Base-by-base conservation (phyloP, 1,140 invertebrate species). In the Laodelphax striatellus region DNA sequence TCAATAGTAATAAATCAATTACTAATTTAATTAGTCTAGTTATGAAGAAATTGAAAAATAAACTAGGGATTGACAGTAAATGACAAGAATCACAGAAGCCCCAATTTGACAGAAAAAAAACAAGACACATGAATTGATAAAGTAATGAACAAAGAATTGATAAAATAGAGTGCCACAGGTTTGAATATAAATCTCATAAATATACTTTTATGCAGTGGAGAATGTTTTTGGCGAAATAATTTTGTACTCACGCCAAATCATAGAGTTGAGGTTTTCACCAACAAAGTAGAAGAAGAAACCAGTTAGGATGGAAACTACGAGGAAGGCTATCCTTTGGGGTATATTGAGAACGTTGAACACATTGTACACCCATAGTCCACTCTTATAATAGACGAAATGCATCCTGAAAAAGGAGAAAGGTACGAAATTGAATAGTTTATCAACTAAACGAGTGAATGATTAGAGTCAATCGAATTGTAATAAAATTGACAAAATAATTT, bases 321-420 rank as follows among this genome's bases (percentile, higher is more conserved):
- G 86, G 73, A 94, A 94, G 1, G 83, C 67, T 52, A 84, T 76
- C 66, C 88, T 79, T 57, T 85, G 67, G 1, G 85, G 81, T 64
- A 81, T 76, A 62, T 83, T 82, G 14, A 95, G 70, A 0, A 92
- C 82, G 52, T 83, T 79, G 61, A 94, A 74, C 34, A 95, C 77
- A 0, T 90, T 91, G 70, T 95, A 95, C 0, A 94, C 90, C 91
- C 91, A 95, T 41, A 82, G 71, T 24, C 84, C 83, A 31, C 84
- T 84, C 58, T 82, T 80, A 62, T 79, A 76, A 67, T 86, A 84
- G 46, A 91, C 83, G 34, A 88, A 73, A 68, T 87, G 83, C 55
- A 89, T 75, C 88, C 79, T 81, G 67, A 19, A 75, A 72, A 60
- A 61, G 24, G 53, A 65, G 2, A 50, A 46, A 6, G 34, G 14